Conservation (phyloP, 2,113 vertebrate genomes). For the Vanacampus margaritifer region DNA sequence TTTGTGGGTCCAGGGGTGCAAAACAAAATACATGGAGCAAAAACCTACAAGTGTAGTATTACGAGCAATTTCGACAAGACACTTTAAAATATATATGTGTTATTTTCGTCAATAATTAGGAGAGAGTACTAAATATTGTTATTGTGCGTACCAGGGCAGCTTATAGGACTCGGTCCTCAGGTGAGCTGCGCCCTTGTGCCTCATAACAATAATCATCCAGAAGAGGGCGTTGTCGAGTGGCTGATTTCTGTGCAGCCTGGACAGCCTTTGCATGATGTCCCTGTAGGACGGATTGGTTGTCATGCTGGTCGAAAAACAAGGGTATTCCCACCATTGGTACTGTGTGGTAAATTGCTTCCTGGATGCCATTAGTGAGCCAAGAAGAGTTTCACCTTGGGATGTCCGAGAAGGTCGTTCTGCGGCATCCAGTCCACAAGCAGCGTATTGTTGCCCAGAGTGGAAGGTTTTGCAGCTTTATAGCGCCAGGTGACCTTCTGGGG, state of each 20-base stretch:
- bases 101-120: neutral
- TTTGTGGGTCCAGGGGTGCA: too few relatives aligned
- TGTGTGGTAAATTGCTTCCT: constrained; percentile 68
- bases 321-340: constrained; percentile 63
- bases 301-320: constrained; percentile 65
- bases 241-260: constrained; percentile 63
- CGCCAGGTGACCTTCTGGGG: constrained; percentile 73
- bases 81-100: neutral
- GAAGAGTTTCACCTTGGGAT: constrained; percentile 61
- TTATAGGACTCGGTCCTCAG: constrained; percentile 49
- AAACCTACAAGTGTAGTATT: too few relatives aligned
- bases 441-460: constrained; percentile 67
- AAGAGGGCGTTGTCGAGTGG: constrained; percentile 57
- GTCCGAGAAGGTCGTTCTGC: constrained; percentile 69
- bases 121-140: neutral
- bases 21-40: too few relatives aligned
- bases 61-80: too few relatives aligned
- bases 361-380: constrained; percentile 66
- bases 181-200: constrained; percentile 67
- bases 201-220: constrained; percentile 72
- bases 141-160: constrained; percentile 64
- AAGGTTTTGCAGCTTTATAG: constrained; percentile 44
- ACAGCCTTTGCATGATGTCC: constrained; percentile 68
- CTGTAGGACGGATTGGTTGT: constrained; percentile 69
- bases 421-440: constrained; percentile 67